Evolutionary conservation across 2,888 invertebrate genomes (phyloP), one percentile per base, ranked within the genome.

Genomic region (Agrotis puta): DNA sequence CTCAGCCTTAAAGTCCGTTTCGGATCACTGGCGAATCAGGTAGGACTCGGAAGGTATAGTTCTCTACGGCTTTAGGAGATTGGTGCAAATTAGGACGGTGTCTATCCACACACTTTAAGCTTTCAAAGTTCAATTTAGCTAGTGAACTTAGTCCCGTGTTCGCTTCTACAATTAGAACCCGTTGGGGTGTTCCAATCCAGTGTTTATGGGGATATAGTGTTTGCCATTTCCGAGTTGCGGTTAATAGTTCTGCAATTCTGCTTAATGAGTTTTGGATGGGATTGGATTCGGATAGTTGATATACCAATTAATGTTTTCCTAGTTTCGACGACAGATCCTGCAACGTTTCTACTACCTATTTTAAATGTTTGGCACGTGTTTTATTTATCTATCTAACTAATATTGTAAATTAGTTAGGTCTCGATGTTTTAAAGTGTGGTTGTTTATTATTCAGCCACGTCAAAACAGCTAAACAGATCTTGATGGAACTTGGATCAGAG

Each of bases 231-330:
- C 54, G 27, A 50, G 47, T 66, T 58, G 20, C 45, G 9, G 11
- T 67, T 47, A 58, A 63, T 59, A 66, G 63, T 63, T 72, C 22
- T 24, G 20, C 16, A 62, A 24, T 62, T 58, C 4, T 13, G 43
- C 43, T 24, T 54, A 74, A 61, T 50, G 48, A 74, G 75, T 59
- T 68, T 68, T 56, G 5, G 22, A 59, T 74, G 65, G 43, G 33
- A 72, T 22, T 33, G 33, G 14, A 59, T 57, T 64, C 20, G 16
- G 20, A 61, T 74, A 33, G 27, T 27, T 27, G 22, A 43, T 22
- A 58, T 54, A 48, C 22, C n/a, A 58, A 54, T 59, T 3, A 70
- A 48, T 48, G 47, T 20, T 20, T 56, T 20, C 20, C 33, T 16
- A 39, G 45, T 68, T 54, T 22, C 1, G 14, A 13, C 47, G 27